Evolutionary conservation across 2,797 vertebrate genomes (phyloP).

Genomic region (Eulemur rubriventer): DNA sequence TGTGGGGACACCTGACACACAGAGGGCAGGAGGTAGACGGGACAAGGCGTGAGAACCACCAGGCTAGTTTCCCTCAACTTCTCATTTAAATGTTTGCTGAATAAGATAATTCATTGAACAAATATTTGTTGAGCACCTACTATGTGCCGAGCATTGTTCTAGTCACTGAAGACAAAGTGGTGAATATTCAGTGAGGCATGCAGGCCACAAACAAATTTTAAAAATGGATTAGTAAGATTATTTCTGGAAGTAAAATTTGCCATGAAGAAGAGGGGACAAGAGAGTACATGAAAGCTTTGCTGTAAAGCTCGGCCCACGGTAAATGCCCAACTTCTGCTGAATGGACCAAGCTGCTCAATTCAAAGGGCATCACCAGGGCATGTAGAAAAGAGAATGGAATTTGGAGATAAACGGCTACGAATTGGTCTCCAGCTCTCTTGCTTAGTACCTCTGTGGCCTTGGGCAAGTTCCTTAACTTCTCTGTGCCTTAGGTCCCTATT

Average conservation of each 20-base stretch:
- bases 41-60: neutral
- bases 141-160: neutral
- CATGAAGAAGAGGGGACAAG: neutral
- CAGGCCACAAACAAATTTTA: neutral
- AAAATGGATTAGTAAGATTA: neutral
- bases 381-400: neutral
- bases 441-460: neutral
- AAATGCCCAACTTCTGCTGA: neutral
- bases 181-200: neutral
- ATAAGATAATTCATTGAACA: neutral
- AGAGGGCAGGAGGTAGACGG: neutral
- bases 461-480: neutral
- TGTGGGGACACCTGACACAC: neutral
- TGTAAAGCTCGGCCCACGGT: neutral
- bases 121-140: neutral
- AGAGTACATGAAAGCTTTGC: neutral
- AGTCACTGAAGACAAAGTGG: neutral
- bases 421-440: neutral
- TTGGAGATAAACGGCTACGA: neutral
- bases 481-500: neutral
- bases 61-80: neutral
- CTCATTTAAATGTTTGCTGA: neutral
- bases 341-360: neutral
- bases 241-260: neutral
- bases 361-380: rapidly evolving